These are phyloP conservation scores for Gymnogyps californianus DNA, from an alignment of 2,113 vertebrate genomes.

Conservation along the genomic window DNA sequence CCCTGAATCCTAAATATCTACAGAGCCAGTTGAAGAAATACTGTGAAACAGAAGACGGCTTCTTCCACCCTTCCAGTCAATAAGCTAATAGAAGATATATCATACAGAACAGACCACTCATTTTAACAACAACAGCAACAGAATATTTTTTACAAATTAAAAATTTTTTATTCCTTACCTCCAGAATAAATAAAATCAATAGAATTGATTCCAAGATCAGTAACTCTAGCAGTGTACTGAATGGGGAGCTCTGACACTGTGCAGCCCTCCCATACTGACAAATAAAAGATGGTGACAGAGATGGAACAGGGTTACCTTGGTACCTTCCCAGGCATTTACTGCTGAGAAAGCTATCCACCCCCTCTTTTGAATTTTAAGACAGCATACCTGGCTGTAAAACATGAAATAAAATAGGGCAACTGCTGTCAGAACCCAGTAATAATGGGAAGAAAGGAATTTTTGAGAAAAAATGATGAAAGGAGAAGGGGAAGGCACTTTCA, in stretches of 20 bases:
- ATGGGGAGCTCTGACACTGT: neutral
- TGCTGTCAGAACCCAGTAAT: neutral
- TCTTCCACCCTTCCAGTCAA: neutral
- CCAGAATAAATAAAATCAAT: neutral
- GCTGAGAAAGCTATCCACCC: neutral
- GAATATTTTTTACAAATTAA: neutral
- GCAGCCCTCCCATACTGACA: neutral
- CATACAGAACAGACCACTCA: neutral
- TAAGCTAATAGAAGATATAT: neutral
- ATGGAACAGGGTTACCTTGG: neutral
- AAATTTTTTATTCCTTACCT: neutral
- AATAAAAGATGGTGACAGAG: neutral
- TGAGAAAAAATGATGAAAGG: neutral
- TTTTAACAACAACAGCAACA: neutral
- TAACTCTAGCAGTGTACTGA: neutral
- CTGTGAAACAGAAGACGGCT: neutral
- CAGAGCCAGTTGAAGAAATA: neutral
- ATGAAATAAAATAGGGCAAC: neutral
- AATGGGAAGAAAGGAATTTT: neutral
- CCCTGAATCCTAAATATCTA: neutral
- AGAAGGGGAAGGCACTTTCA: neutral
- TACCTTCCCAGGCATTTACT: neutral
- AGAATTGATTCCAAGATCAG: neutral
- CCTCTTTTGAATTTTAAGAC: neutral
- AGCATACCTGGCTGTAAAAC: neutral